phyloP scores from a whole-genome alignment of 2,797 vertebrate genomes.

The Danio jaintianensis region DNA sequence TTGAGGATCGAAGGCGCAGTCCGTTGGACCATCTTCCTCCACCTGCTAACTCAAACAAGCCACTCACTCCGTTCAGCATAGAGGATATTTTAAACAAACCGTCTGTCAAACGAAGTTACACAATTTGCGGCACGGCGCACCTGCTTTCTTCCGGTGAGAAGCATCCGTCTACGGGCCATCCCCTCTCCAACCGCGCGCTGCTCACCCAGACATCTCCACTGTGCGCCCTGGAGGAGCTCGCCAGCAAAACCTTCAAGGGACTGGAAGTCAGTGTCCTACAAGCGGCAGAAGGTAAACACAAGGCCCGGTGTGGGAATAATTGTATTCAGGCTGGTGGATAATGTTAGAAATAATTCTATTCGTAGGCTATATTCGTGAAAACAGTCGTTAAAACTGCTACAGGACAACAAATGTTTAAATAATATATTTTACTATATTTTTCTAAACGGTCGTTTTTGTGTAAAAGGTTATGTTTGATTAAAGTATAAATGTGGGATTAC shows the following conservation, averaged over 20 bases:
- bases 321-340: not conserved
- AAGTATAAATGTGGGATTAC: not conserved
- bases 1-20: conserved; percentile 87
- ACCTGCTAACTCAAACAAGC: conserved; percentile 93
- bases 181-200: conserved; percentile 82
- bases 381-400: not conserved
- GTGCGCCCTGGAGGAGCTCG: conserved; percentile 89
- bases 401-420: not conserved
- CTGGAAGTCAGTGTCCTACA: conserved; percentile 91
- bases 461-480: not conserved
- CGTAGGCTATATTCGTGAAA: not conserved
- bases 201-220: conserved; percentile 89
- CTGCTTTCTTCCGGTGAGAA: conserved; percentile 84
- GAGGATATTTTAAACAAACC: conserved; percentile 96
- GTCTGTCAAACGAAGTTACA: conserved; percentile 85
- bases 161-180: conserved; percentile 79
- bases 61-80: conserved; percentile 94
- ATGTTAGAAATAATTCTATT: not conserved
- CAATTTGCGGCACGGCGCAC: conserved; percentile 84
- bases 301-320: conserved; percentile 16
- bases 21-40: conserved; percentile 90
- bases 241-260: conserved; percentile 93
- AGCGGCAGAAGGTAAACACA: conserved; percentile 86
- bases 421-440: not conserved
- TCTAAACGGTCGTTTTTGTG: too few relatives aligned